phyloP scores from a whole-genome alignment of 2,888 invertebrate genomes.

The Patella depressa region DNA sequence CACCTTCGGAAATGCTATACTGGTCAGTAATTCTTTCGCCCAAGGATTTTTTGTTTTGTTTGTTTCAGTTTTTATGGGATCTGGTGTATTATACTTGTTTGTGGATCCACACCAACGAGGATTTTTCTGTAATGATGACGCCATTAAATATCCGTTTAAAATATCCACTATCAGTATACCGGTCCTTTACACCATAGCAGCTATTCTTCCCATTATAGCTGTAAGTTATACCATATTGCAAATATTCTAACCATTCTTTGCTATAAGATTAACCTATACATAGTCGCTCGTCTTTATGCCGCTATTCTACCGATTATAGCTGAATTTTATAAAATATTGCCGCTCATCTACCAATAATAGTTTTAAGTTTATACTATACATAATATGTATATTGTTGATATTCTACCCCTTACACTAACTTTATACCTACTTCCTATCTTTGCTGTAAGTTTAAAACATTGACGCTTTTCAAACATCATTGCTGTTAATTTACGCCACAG shows the following conservation, averaged over 20 bases:
- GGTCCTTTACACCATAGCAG: slow-evolving; percentile 29
- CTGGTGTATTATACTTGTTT: neutral
- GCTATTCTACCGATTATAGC: neutral
- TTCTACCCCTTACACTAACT: too few relatives aligned
- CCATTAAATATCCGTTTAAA: slow-evolving; percentile 87
- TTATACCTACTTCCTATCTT: too few relatives aligned
- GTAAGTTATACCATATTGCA: neutral
- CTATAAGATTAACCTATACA: neutral
- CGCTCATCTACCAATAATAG: neutral
- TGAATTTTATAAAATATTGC: neutral
- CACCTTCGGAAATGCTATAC: too few relatives aligned
- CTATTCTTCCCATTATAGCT: slow-evolving; percentile 17
- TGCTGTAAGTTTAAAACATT: too few relatives aligned
- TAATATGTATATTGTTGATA: too few relatives aligned
- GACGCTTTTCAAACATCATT: too few relatives aligned
- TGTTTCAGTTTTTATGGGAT: neutral
- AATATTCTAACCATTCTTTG: neutral
- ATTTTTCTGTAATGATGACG: slow-evolving; percentile 95
- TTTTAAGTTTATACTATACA: too few relatives aligned
- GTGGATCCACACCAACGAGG: slow-evolving; percentile 76
- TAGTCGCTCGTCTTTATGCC: neutral
- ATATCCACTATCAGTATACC: slow-evolving; percentile 61
- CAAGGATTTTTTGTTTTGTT: neutral
- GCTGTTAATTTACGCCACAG: too few relatives aligned
- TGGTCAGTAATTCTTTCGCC: too few relatives aligned